Conservation (phyloP, 2,113 vertebrate genomes). For the Paramisgurnus dabryanus region DNA sequence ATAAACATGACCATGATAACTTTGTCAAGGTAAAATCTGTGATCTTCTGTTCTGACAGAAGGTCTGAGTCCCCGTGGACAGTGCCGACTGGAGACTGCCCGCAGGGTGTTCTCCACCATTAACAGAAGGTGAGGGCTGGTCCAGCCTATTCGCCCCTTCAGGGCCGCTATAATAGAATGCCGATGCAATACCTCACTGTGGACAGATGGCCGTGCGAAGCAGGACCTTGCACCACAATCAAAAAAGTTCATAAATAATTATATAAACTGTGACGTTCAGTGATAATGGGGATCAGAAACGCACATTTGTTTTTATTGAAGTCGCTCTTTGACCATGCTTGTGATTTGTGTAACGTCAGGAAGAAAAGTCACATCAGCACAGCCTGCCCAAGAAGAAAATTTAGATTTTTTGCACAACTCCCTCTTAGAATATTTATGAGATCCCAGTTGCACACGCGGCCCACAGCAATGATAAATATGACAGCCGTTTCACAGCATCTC, state of each 20-base stretch:
- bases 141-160: constrained; percentile 52
- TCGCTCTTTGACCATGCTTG: background rate
- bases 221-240: constrained; percentile 61
- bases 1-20: constrained; percentile 59
- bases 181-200: constrained; percentile 71
- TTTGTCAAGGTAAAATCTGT: constrained; percentile 68
- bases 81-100: constrained; percentile 45
- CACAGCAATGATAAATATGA: constrained; percentile 7
- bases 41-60: constrained; percentile 47
- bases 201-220: constrained; percentile 77
- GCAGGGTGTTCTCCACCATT: constrained; percentile 50
- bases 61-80: constrained; percentile 37
- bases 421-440: constrained; percentile 29
- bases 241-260: constrained; percentile 75
- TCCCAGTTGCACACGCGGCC: background rate
- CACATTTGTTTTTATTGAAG: background rate
- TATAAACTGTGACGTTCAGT: constrained; percentile 60
- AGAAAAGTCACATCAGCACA: constrained; percentile 2
- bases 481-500: background rate
- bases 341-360: background rate
- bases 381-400: constrained; percentile 1
- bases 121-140: constrained; percentile 48
- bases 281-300: background rate
- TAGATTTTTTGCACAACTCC: background rate
- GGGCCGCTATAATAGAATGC: constrained; percentile 63